These are phyloP conservation scores for Macrostomum cliftonense DNA, from an alignment of 2,888 invertebrate species.

Conservation along the genomic window DNA sequence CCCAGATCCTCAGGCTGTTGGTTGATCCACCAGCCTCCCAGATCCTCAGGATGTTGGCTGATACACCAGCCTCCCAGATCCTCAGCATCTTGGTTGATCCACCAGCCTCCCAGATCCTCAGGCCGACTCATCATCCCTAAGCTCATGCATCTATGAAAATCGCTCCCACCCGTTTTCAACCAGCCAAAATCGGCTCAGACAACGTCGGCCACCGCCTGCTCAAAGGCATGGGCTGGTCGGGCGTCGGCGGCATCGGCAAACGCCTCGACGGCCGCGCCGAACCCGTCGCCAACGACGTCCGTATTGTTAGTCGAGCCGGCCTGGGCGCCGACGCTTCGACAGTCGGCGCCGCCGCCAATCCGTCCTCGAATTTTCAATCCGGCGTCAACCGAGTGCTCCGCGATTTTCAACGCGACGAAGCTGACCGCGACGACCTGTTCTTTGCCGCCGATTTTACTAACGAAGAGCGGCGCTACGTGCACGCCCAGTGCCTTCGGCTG, in stretches of 20 bases:
- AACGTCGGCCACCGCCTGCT: conserved; percentile 47
- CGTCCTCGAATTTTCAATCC: conserved; percentile 17
- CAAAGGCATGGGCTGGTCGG: conserved; percentile 53
- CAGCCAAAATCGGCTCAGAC: background rate
- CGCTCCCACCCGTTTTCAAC: too few species aligned
- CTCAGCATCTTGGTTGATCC: too few species aligned
- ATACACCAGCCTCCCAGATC: too few species aligned
- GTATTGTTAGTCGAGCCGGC: conserved; percentile 25
- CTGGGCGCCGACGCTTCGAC: conserved; percentile 17
- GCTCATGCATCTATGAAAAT: too few species aligned
- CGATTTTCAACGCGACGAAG: conserved; percentile 24
- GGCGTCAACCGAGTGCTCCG: conserved; percentile 23
- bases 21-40: too few species aligned
- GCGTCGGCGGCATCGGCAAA: conserved; percentile 48
- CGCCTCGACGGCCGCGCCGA: conserved; percentile 47
- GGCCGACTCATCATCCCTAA: too few species aligned
- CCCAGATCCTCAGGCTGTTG: too few species aligned
- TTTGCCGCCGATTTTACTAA: conserved; percentile 37
- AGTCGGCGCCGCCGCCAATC: conserved; percentile 1
- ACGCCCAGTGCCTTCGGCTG: conserved; percentile 30
- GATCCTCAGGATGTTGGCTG: too few species aligned
- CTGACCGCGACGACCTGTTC: conserved; percentile 32
- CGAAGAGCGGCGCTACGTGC: conserved; percentile 38
- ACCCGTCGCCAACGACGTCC: conserved; percentile 39
- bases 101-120: too few species aligned